Percentiles rank a stretch among this genome's conserved stretches.
Evolutionary conservation across 1,140 invertebrate genomes (phyloP).

Genomic region (Oryzaephilus surinamensis): DNA sequence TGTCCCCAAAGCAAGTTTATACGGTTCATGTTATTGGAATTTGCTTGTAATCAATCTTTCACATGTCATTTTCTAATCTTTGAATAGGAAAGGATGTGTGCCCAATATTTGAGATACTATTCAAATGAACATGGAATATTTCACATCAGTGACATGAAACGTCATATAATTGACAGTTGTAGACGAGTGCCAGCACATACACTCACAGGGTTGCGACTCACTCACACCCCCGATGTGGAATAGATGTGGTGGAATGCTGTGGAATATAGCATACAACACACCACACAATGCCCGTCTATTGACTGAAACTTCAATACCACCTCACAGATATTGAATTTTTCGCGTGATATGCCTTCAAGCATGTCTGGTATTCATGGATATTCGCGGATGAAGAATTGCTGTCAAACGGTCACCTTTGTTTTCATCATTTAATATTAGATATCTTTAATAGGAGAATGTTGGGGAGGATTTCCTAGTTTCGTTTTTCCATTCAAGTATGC

Average conservation of each 20-base stretch:
- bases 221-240: constrained; percentile 1
- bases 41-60: too few species aligned
- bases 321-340: constrained; percentile 28
- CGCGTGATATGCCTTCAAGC: constrained; percentile 20
- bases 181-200: constrained; percentile 7
- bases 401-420: constrained; percentile 23
- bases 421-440: too few species aligned
- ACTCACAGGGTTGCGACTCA: constrained; percentile 8
- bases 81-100: not conserved
- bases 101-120: constrained; percentile 20
- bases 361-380: constrained; percentile 20
- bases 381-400: constrained; percentile 25
- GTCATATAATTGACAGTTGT: constrained; percentile 26
- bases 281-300: constrained; percentile 22
- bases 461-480: too few species aligned
- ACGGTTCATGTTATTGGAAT: not conserved
- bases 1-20: too few species aligned
- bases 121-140: constrained; percentile 25
- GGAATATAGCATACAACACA: too few species aligned
- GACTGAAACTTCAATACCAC: constrained; percentile 20
- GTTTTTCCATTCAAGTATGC: too few species aligned
- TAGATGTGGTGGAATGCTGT: constrained; percentile 19
- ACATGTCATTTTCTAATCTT: not conserved
- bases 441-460: too few species aligned
- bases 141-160: constrained; percentile 25